These are phyloP conservation scores for Camptogramma bilineatum DNA, from an alignment of 2,888 invertebrate genomes.

Conservation along the genomic window DNA sequence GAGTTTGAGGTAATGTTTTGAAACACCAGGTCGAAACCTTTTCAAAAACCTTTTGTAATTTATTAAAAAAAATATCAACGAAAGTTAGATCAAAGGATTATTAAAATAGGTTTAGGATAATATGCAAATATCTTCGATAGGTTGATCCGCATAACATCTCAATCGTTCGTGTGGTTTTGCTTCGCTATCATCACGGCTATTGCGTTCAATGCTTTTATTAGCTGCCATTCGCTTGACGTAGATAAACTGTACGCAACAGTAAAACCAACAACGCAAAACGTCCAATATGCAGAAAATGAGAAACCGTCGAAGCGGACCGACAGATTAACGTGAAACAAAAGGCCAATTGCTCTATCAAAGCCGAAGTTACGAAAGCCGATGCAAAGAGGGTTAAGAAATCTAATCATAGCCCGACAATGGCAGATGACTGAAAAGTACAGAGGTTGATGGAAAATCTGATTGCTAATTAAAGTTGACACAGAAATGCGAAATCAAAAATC, in stretches of 20 bases:
- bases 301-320: constrained; percentile 42
- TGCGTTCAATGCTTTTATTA: constrained; percentile 63
- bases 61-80: no score
- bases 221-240: constrained; percentile 45
- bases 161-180: constrained; percentile 21
- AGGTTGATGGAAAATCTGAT: constrained; percentile 80
- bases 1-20: background rate
- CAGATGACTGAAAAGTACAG: constrained; percentile 72
- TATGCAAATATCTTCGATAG: constrained; percentile 2
- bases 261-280: constrained; percentile 35
- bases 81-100: background rate
- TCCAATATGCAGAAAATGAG: constrained; percentile 34
- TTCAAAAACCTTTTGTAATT: no score
- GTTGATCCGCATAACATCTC: constrained; percentile 18
- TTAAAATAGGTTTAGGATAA: background rate
- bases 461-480: constrained; percentile 85
- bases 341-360: constrained; percentile 47
- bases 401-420: constrained; percentile 71
- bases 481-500: constrained; percentile 81
- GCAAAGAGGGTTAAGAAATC: constrained; percentile 73
- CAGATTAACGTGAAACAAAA: constrained; percentile 56
- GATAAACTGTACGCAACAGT: constrained; percentile 31
- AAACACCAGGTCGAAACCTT: no score
- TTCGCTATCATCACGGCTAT: constrained; percentile 62
- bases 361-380: constrained; percentile 59